Evolutionary conservation across 2,797 vertebrate genomes (phyloP).

Genomic region (Triplophysa yarkandensis): DNA sequence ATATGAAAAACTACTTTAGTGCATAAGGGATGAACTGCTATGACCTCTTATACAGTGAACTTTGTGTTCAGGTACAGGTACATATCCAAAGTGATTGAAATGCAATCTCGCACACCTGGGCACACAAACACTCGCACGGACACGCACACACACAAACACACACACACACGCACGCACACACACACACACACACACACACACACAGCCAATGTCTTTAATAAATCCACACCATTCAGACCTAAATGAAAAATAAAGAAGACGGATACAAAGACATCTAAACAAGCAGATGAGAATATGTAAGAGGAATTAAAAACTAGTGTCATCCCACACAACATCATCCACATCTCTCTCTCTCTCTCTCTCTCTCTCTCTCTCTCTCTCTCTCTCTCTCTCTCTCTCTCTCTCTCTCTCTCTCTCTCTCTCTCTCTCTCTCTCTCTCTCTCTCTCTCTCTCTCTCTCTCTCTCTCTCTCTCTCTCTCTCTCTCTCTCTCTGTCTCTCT

Average conservation of each 20-base stretch:
- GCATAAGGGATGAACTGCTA: not conserved
- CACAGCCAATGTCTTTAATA: no score
- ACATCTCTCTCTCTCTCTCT: slow-evolving; percentile 13
- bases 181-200: not conserved
- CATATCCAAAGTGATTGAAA: not conserved
- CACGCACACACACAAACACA: no score
- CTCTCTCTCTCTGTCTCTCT: slow-evolving; percentile 20
- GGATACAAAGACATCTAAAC: not conserved
- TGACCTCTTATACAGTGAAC: not conserved
- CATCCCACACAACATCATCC: not conserved
- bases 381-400: slow-evolving; percentile 25
- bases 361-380: slow-evolving; percentile 21
- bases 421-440: slow-evolving; percentile 23
- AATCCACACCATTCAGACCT: not conserved
- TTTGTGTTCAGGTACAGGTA: not conserved
- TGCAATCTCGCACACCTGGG: not conserved
- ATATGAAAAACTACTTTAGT: no score
- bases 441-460: slow-evolving; percentile 17
- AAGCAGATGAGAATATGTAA: not conserved
- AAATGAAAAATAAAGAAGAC: not conserved
- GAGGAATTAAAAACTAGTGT: not conserved
- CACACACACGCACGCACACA: not conserved
- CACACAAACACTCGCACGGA: no score
- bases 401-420: slow-evolving; percentile 16
- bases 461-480: slow-evolving; percentile 18